Percentiles rank a stretch among this genome's conserved stretches.
Evolutionary conservation across 2,113 vertebrate genomes (phyloP).

Genomic region (Corydoras maculifer): DNA sequence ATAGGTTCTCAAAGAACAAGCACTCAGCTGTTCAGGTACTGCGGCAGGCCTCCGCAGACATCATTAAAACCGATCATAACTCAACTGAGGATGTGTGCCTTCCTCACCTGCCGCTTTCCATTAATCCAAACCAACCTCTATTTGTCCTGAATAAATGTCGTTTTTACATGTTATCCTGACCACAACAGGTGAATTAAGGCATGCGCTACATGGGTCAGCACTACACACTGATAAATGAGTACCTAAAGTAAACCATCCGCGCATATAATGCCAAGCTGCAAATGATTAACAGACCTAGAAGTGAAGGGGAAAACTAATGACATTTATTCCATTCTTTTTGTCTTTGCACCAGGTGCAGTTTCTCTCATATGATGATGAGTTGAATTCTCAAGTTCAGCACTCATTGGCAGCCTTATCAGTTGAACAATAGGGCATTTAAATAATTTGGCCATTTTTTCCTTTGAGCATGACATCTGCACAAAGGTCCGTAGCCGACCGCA

Average conservation of each 20-base stretch:
- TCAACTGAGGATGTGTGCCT: background rate
- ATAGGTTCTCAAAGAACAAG: too few species aligned
- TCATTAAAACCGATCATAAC: background rate
- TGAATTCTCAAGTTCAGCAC: constrained; percentile 66
- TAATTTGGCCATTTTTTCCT: constrained; percentile 73
- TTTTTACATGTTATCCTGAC: background rate
- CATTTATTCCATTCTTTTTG: constrained; percentile 51
- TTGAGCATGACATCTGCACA: constrained; percentile 66
- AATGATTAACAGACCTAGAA: constrained; percentile 52
- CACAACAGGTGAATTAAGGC: constrained; percentile 4
- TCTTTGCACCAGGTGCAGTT: constrained; percentile 66
- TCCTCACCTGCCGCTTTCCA: background rate
- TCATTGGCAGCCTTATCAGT: constrained; percentile 66
- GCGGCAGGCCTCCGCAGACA: background rate
- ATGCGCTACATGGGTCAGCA: constrained; percentile 1
- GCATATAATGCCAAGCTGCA: constrained; percentile 36
- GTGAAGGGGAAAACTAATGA: constrained; percentile 61
- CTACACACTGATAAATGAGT: constrained; percentile 43
- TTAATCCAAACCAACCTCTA: background rate
- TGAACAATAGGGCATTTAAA: constrained; percentile 68
- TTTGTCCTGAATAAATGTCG: background rate
- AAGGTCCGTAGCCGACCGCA: constrained; percentile 68
- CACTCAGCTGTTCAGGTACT: background rate
- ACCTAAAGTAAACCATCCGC: constrained; percentile 40
- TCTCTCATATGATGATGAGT: constrained; percentile 72